Conservation (phyloP, 2,888 invertebrate species). For the Drosophila borealis region DNA sequence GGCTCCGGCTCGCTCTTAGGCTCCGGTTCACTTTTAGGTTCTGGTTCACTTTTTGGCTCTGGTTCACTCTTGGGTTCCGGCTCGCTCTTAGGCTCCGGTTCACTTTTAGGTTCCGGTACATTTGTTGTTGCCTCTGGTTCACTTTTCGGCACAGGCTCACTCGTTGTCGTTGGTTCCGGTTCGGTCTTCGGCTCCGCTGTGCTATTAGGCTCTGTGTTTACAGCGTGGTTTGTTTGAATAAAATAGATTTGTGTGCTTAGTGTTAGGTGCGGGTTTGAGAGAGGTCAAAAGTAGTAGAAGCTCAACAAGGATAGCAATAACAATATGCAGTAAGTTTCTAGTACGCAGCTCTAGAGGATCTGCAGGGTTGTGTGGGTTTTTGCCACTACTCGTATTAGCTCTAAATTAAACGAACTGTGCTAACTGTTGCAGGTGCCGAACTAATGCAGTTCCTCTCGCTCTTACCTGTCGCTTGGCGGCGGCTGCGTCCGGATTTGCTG, state of each 20-base stretch:
- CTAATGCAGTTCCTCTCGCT: neutral
- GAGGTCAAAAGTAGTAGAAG: slow-evolving; percentile 50
- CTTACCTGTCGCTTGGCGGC: slow-evolving; percentile 78
- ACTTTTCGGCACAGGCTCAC: slow-evolving; percentile 84
- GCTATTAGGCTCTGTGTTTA: slow-evolving; percentile 57
- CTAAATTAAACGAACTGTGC: slow-evolving; percentile 48
- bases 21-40: slow-evolving; percentile 42
- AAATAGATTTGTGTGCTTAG: slow-evolving; percentile 65
- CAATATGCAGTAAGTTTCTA: slow-evolving; percentile 38
- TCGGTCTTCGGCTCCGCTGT: slow-evolving; percentile 47
- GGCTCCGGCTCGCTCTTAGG: slow-evolving; percentile 43
- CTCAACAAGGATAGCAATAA: slow-evolving; percentile 48
- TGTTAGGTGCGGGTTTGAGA: slow-evolving; percentile 82
- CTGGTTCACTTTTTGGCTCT: slow-evolving; percentile 31
- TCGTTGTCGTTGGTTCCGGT: slow-evolving; percentile 67
- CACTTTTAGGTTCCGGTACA: slow-evolving; percentile 84
- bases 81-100: slow-evolving; percentile 21
- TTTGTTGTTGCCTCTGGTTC: slow-evolving; percentile 86
- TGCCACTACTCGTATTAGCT: slow-evolving; percentile 48
- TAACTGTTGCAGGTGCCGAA: slow-evolving; percentile 14
- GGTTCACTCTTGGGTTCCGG: slow-evolving; percentile 60
- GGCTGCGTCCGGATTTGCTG: slow-evolving; percentile 85
- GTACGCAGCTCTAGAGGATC: slow-evolving; percentile 42
- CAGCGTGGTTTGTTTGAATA: slow-evolving; percentile 30
- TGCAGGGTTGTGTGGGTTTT: slow-evolving; percentile 41